Evolutionary conservation across 1,140 invertebrate genomes (phyloP), one percentile per base, ranked within the genome.

Genomic region (Sinonovacula constricta): DNA sequence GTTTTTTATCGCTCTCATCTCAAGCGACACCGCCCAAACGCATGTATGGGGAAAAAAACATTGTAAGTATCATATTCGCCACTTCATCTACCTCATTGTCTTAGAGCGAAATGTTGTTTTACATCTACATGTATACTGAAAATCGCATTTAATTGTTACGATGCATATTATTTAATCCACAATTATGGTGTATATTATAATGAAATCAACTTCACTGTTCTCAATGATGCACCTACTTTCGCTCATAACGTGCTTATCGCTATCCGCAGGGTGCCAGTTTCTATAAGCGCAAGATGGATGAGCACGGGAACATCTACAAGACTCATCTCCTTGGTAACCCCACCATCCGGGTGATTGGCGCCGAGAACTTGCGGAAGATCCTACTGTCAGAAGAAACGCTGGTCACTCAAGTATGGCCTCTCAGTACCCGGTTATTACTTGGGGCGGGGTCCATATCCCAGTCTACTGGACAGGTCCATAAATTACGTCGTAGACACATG

Each of bases 301-400:
- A 77, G 22, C 82, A 86, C 56, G 87, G 87, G 15, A 2, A 49
- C 7, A 79, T 88, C 18, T 88, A 84, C 81, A 87, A 86, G 77
- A 86, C 85, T 0, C 87, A 88, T 59, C 18, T 87, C 0, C 49
- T 87, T 3, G 85, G 85, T 15, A 22, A 34, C 14, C 86, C 86
- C 10, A 84, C 77, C 12, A 69, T 87, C 12, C 75, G 86, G 26
- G 81, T 87, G 15, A 74, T 81, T 3, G 85, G 86, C 2, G 81
- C 72, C 28, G 81, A 81, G 0, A 81, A 87, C 57, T 66, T 88
- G 12, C 39, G 56, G 24, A 74, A 63, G 49, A 80, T 87, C 62
- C 56, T 87, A 22, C 54, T 60, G 51, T 80, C 76, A n/a, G 86
- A 88, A 49, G 81, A 84, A 26, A 24, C 39, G 3, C n/a, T 67